phyloP scores from a whole-genome alignment of 2,797 vertebrate genomes.

The Phrynocephalus vlangalii region DNA sequence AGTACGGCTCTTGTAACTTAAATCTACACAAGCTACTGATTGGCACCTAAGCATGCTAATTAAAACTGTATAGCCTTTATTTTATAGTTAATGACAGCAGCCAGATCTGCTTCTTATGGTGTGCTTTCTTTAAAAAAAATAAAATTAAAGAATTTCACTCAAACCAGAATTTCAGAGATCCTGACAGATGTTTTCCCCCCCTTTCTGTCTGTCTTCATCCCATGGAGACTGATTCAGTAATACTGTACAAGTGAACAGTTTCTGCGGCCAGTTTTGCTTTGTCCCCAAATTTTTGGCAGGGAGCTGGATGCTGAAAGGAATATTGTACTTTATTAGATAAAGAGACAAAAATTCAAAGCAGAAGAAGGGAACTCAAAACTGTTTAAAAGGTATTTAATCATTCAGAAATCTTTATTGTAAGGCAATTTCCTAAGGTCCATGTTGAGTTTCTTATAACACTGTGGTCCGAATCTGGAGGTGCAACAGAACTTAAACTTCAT shows the following conservation, averaged over 20 bases:
- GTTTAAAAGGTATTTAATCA: background rate
- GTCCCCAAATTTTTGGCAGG: background rate
- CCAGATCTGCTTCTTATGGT: background rate
- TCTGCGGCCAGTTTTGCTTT: background rate
- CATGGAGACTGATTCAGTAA: too few relatives aligned
- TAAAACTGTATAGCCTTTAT: background rate
- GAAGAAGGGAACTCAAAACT: background rate
- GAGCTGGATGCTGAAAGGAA: too few relatives aligned
- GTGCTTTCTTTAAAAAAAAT: background rate
- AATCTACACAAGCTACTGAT: background rate
- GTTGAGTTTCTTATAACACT: rapidly evolving
- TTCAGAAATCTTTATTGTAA: background rate
- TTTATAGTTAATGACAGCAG: background rate
- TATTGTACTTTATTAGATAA: background rate
- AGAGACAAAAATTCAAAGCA: background rate
- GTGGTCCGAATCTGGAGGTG: slow-evolving; percentile 4
- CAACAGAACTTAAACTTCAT: slow-evolving; percentile 16
- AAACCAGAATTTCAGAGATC: background rate
- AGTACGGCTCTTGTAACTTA: background rate
- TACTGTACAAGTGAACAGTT: background rate
- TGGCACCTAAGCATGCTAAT: background rate
- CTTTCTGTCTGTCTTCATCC: background rate
- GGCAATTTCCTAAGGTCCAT: background rate
- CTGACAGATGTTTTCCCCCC: background rate
- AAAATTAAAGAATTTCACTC: background rate